Percentiles rank a stretch among this genome's conserved stretches.
Conservation (phyloP, 2,888 invertebrate genomes). For the Pristionchus arcanus region DNA sequence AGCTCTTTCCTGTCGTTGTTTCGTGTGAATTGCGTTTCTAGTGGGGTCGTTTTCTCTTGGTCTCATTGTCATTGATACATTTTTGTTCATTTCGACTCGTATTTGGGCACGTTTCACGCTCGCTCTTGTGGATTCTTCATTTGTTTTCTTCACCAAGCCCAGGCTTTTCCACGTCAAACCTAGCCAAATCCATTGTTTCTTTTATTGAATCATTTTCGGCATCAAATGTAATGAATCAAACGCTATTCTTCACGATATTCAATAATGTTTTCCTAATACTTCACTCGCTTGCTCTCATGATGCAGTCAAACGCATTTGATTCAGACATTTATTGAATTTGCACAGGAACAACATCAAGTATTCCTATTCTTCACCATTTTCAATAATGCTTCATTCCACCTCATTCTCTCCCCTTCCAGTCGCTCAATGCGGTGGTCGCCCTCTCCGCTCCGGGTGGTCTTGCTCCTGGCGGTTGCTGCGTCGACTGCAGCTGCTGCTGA, state of each 20-base stretch:
- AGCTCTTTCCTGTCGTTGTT: neutral
- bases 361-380: neutral
- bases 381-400: neutral
- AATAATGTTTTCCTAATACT: no score
- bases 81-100: neutral
- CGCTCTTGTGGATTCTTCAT: no score
- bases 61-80: neutral
- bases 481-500: neutral
- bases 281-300: no score
- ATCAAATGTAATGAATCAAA: no score
- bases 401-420: neutral
- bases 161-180: no score
- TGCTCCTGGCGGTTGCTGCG: neutral
- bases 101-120: neutral
- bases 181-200: no score
- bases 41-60: neutral
- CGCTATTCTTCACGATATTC: no score
- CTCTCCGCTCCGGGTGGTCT: neutral
- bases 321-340: no score
- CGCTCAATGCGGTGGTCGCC: constrained; percentile 17
- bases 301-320: no score
- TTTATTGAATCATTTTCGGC: no score
- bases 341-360: no score
- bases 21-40: neutral
- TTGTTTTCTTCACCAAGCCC: no score